These are phyloP conservation scores for Alviniconcha marisindica DNA, from an alignment of 1,140 invertebrate genomes.

Conservation along the genomic window DNA sequence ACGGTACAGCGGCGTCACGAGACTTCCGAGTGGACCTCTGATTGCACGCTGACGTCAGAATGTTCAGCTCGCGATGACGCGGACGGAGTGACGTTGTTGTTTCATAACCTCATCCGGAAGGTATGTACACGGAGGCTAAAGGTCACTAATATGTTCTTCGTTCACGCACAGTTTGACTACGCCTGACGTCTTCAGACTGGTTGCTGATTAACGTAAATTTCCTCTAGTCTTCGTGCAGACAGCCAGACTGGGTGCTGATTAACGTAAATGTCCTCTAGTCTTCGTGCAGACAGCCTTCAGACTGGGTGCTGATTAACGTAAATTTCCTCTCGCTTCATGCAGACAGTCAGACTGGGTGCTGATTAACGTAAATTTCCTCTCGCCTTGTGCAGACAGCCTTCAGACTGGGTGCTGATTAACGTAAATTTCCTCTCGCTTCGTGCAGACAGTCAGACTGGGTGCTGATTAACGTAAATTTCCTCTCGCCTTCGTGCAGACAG, in stretches of 20 bases:
- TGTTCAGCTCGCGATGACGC: slow-evolving; percentile 42
- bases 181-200: no score
- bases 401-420: neutral
- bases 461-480: neutral
- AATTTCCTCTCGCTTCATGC: no score
- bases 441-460: neutral
- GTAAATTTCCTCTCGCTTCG: no score
- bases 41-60: slow-evolving; percentile 30
- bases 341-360: no score
- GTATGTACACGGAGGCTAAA: neutral
- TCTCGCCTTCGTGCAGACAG: neutral
- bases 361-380: no score
- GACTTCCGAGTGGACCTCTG: slow-evolving; percentile 28
- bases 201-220: neutral
- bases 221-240: no score
- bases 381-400: no score
- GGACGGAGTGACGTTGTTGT: slow-evolving; percentile 27
- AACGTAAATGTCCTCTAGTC: neutral
- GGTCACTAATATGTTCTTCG: neutral
- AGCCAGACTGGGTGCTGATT: neutral
- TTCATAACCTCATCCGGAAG: slow-evolving; percentile 35
- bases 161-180: no score
- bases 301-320: neutral
- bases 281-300: neutral
- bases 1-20: slow-evolving; percentile 10